These are phyloP conservation scores for Thyatira batis DNA, from an alignment of 2,888 invertebrate species.

Conservation along the genomic window DNA sequence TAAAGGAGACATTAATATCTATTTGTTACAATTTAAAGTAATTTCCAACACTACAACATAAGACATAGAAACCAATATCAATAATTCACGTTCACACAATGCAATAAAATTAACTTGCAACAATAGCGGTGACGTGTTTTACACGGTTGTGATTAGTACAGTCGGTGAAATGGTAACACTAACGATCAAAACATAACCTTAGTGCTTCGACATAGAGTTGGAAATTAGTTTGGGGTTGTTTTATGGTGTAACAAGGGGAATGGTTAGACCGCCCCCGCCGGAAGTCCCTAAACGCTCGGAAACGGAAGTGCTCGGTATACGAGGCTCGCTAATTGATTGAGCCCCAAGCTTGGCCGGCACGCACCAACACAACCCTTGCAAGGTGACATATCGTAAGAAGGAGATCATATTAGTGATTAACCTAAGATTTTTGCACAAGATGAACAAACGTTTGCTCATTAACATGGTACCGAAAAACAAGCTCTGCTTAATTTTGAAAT, in stretches of 20 bases:
- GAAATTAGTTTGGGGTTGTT: neutral
- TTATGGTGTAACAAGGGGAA: slow-evolving; percentile 11
- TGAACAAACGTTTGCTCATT: too few species aligned
- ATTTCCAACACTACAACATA: slow-evolving; percentile 12
- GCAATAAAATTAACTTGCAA: slow-evolving; percentile 20
- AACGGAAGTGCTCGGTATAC: slow-evolving; percentile 72
- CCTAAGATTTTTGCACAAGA: neutral
- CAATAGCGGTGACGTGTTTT: slow-evolving; percentile 44
- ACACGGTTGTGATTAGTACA: slow-evolving; percentile 41
- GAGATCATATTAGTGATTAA: neutral
- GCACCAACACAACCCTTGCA: slow-evolving; percentile 57
- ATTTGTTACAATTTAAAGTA: too few species aligned
- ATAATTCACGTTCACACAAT: slow-evolving; percentile 9
- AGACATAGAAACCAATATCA: neutral
- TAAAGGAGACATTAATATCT: too few species aligned
- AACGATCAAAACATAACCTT: neutral
- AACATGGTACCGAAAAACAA: too few species aligned
- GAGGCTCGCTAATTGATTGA: slow-evolving; percentile 77
- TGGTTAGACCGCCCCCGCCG: slow-evolving; percentile 59
- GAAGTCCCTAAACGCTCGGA: slow-evolving; percentile 78
- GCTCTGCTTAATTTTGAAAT: too few species aligned
- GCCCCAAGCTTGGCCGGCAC: slow-evolving; percentile 40
- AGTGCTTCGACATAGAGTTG: neutral
- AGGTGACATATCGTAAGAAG: slow-evolving; percentile 41
- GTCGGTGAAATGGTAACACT: slow-evolving; percentile 9